These are phyloP conservation scores for Diplodus puntazzo DNA, from an alignment of 2,797 vertebrate genomes.

Conservation along the genomic window DNA sequence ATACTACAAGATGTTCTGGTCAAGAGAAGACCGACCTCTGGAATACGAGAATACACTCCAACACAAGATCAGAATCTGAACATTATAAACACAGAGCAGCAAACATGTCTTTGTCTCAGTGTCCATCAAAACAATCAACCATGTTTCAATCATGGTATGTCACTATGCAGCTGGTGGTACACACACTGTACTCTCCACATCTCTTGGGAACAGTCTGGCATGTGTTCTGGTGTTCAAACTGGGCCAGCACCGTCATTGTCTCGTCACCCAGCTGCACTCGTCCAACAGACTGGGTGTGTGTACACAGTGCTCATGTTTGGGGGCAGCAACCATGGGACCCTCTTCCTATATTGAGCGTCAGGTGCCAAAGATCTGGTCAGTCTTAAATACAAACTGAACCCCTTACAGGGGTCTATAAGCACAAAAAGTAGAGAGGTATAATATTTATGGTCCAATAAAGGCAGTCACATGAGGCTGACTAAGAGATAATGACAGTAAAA, in stretches of 20 bases:
- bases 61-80: slow-evolving; percentile 47
- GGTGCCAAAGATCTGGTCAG: slow-evolving; percentile 29
- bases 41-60: slow-evolving; percentile 54
- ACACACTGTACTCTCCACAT: slow-evolving; percentile 52
- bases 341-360: slow-evolving; percentile 34
- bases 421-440: slow-evolving; percentile 57
- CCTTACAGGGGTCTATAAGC: slow-evolving; percentile 35
- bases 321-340: slow-evolving; percentile 30
- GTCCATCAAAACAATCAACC: slow-evolving; percentile 28
- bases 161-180: slow-evolving; percentile 21
- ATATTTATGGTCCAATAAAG: slow-evolving; percentile 58
- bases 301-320: slow-evolving; percentile 51
- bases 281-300: slow-evolving; percentile 21
- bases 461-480: slow-evolving; percentile 48
- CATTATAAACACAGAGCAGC: slow-evolving; percentile 63
- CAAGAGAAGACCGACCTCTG: slow-evolving; percentile 41
- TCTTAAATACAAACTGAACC: slow-evolving; percentile 50
- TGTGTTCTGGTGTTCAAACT: slow-evolving; percentile 28
- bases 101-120: slow-evolving; percentile 52
- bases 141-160: slow-evolving; percentile 22
- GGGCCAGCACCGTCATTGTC: slow-evolving; percentile 40
- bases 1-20: slow-evolving; percentile 36
- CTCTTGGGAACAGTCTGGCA: slow-evolving; percentile 20
- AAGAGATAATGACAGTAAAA: slow-evolving; percentile 49
- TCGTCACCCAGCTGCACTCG: slow-evolving; percentile 10